Evolutionary conservation across 2,888 invertebrate species (phyloP), one percentile per base, ranked within the genome.

Genomic region (Psylliodes chrysocephalus): DNA sequence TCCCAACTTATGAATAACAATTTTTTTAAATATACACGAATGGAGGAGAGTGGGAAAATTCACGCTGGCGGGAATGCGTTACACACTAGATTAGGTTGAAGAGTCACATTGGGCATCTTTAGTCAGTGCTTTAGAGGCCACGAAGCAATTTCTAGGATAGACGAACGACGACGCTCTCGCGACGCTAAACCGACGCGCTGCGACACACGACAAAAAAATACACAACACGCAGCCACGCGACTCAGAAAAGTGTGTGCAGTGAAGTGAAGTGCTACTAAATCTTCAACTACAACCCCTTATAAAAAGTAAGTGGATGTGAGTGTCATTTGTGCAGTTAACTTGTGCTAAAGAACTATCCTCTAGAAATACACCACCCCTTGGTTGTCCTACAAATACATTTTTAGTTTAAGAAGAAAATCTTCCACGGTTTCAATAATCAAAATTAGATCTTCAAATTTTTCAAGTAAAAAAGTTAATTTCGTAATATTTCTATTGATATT

Each of bases 91-190:
- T 82, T 82, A 81, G 81, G 81, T 78, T 79, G 76, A 73, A 76
- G 79, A 79, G 78, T 79, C 76, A 76, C 77, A 73, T 78, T 76
- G 76, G 73, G 73, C 75, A 75, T 73, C 78, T 80, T 78, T 81
- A 82, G 81, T 82, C 79, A 82, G 81, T 81, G 82, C 82, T 82
- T 81, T 81, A 81, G 79, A 81, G 81, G 81, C 81, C 77, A 80
- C 81, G 75, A 80, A 80, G 81, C 79, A 79, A 82, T 77, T 78
- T 79, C 80, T 81, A 80, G 80, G 78, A 78, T 72, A 78, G 78
- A 80, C 82, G 82, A 82, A 82, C 81, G 82, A 81, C 81, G 81
- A 80, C 81, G 80, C 80, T 78, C 77, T 77, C 75, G 73, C 66
- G 63, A 60, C 65, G 63, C 25, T 22, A 35, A 35, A 49, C 44